phyloP scores from a whole-genome alignment of 2,797 vertebrate species.

The Schizopygopsis pylzovi region DNA sequence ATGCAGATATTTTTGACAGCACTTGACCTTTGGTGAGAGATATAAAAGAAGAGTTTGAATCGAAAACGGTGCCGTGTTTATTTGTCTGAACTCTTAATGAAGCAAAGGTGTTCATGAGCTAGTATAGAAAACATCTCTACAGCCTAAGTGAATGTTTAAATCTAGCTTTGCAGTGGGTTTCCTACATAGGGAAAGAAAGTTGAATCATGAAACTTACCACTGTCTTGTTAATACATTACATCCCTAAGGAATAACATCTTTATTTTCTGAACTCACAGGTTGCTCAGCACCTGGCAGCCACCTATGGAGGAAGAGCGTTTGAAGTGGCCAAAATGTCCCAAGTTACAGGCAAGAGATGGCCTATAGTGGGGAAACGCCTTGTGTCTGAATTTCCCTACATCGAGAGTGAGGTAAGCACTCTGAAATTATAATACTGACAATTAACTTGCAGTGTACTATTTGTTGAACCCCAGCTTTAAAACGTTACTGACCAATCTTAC shows the following conservation, averaged over 20 bases:
- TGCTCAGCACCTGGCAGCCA: constrained; percentile 89
- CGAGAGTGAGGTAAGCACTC: constrained; percentile 88
- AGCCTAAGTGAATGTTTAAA: background rate
- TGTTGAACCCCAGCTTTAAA: background rate
- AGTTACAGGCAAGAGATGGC: constrained; percentile 95
- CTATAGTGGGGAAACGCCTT: constrained; percentile 92
- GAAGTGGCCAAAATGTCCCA: constrained; percentile 94
- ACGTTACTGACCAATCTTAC: background rate
- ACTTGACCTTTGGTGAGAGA: constrained; percentile 79
- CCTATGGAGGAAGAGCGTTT: constrained; percentile 86
- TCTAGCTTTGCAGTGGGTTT: background rate
- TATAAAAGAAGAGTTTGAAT: constrained; percentile 71
- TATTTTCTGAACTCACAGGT: constrained; percentile 76
- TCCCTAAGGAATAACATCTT: background rate
- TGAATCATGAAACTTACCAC: background rate
- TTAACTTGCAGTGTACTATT: background rate
- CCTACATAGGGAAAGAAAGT: background rate
- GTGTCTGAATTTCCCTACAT: constrained; percentile 98
- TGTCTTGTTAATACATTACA: background rate
- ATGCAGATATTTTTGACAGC: constrained; percentile 83
- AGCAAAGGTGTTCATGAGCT: constrained; percentile 50
- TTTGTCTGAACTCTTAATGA: constrained; percentile 68
- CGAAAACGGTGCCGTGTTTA: constrained; percentile 66
- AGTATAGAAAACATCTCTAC: constrained; percentile 10
- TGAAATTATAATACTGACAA: background rate